Conservation (phyloP, 2,888 invertebrate species). For the Rotaria socialis region DNA sequence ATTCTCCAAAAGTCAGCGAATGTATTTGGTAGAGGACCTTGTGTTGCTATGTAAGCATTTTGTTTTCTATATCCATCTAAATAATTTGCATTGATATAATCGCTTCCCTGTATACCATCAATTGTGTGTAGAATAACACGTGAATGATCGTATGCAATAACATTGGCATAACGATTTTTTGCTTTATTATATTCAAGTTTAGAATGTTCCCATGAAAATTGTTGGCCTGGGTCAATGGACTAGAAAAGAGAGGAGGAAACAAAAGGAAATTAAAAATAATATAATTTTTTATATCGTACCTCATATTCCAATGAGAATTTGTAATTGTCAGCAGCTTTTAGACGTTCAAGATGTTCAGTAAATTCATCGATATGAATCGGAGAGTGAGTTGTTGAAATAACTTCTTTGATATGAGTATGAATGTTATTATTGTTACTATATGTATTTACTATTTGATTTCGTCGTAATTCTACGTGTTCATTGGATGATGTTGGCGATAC, state of each 20-base stretch:
- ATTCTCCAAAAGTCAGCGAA: conserved; percentile 98
- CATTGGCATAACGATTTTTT: conserved; percentile 97
- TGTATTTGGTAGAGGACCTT: conserved; percentile 91
- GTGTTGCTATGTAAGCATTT: conserved; percentile 96
- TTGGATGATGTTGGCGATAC: conserved; percentile 26
- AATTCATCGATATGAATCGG: conserved; percentile 91
- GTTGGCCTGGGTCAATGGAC: conserved; percentile 96
- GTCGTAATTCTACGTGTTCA: conserved; percentile 27
- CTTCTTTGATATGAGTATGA: background rate
- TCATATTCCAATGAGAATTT: conserved; percentile 95
- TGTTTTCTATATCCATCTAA: conserved; percentile 97
- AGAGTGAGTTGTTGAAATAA: conserved; percentile 67
- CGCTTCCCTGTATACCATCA: conserved; percentile 65
- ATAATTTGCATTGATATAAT: conserved; percentile 98
- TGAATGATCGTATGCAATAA: conserved; percentile 96
- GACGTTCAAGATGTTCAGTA: conserved; percentile 84
- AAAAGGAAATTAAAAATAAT: background rate
- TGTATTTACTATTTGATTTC: background rate
- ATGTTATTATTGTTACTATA: background rate
- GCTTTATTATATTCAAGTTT: conserved; percentile 95
- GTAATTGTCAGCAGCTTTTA: conserved; percentile 89
- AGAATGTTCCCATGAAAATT: conserved; percentile 98
- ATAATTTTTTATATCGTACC: background rate
- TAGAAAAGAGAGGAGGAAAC: background rate
- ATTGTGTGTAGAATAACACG: conserved; percentile 73